Evolutionary conservation across 2,888 invertebrate species (phyloP), one percentile per base, ranked within the genome.

Genomic region (Rutpela maculata): DNA sequence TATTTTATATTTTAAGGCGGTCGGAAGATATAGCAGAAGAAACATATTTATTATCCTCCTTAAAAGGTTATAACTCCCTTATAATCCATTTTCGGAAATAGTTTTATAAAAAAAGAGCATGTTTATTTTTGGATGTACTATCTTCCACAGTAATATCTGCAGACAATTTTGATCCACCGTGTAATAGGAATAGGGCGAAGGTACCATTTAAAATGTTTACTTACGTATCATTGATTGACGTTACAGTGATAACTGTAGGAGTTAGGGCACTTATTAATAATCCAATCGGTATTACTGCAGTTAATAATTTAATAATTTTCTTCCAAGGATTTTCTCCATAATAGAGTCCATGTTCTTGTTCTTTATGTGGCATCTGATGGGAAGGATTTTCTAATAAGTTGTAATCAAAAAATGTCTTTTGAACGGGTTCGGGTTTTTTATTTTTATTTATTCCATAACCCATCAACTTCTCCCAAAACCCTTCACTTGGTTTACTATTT

Each of bases 261-360:
- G 94, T 93, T 18, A 95, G 90, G 0, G 95, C 93, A 0, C 95
- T 94, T 69, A 95, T 90, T 78, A 95, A 91, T 67, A 95, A 89
- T 0, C 95, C 95, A 67, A 95, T 92, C 0, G 95, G 95, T 70
- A 95, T 90, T 84, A 95, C 91, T 0, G 95, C 92, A 0, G 94
- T 93, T 84, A 94, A 89, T 82, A 95, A 88, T 75, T 93, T 93
- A 12, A 95, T 88, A 56, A 95, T 90, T 81, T 92, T 92, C 86
- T 92, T 92, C 94, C 93, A 94, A 0, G 93, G 93, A 76, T 90
- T 91, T 3, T 81, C 83, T 4, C 82, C 65, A 60, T 77, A 12
- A 76, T 77, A 73, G 35, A 69, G 43, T 50, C 72, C 78, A 50
- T 75, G 62, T 18, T 56, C 71, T 18, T 26, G 67, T 31, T 75